phyloP scores from a whole-genome alignment of 2,888 invertebrate species.

The Disparrhopalites patrizii region DNA sequence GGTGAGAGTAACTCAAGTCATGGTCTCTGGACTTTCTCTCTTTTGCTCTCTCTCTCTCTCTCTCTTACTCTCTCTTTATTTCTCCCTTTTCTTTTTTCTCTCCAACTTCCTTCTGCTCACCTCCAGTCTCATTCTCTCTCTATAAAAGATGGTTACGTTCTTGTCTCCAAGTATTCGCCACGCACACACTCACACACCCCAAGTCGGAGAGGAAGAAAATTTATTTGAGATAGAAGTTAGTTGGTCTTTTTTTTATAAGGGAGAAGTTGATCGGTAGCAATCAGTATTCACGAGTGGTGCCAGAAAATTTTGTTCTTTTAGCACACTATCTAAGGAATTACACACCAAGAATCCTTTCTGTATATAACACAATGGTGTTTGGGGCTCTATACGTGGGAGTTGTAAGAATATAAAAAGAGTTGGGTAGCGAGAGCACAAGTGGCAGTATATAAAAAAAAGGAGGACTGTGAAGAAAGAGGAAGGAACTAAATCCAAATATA shows the following conservation, averaged over 20 bases:
- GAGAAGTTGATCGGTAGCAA: neutral
- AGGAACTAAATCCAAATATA: neutral
- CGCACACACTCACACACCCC: neutral
- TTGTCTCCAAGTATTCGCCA: too few species aligned
- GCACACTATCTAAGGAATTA: slow-evolving; percentile 1
- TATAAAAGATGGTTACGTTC: too few species aligned
- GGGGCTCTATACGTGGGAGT: too few species aligned
- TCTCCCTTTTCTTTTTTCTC: too few species aligned
- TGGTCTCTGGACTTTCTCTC: too few species aligned
- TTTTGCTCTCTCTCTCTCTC: too few species aligned
- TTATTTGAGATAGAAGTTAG: slow-evolving; percentile 20
- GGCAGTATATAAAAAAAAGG: neutral
- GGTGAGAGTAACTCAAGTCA: too few species aligned
- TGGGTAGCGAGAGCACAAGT: neutral
- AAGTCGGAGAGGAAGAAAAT: slow-evolving; percentile 9
- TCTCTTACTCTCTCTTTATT: too few species aligned
- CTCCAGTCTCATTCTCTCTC: too few species aligned
- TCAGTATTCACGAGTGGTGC: slow-evolving; percentile 24
- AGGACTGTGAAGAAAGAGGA: neutral
- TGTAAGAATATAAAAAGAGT: neutral
- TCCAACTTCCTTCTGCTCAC: too few species aligned
- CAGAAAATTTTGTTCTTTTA: slow-evolving; percentile 9
- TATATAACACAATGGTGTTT: too few species aligned
- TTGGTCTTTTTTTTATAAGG: neutral
- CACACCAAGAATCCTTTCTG: neutral